phyloP scores from a whole-genome alignment of 2,888 invertebrate species.

The Phrixothrix hirtus region DNA sequence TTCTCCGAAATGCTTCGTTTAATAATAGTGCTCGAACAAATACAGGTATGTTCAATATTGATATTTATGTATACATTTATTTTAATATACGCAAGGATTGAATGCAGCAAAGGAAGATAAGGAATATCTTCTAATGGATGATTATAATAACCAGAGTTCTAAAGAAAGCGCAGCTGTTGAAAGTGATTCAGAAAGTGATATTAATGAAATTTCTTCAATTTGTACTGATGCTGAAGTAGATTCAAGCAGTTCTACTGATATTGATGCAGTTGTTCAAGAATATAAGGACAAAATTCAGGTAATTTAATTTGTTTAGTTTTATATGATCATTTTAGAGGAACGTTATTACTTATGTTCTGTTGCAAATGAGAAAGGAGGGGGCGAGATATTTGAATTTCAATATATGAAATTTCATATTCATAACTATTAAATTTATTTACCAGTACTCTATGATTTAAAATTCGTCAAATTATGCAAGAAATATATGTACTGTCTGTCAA shows the following conservation, averaged over 20 bases:
- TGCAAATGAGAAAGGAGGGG: too few relatives aligned
- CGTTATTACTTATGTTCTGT: too few relatives aligned
- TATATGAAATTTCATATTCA: too few relatives aligned
- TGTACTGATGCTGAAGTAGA: conserved; percentile 56
- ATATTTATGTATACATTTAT: too few relatives aligned
- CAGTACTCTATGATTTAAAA: too few relatives aligned
- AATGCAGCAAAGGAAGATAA: conserved; percentile 61
- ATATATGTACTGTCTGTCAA: too few relatives aligned
- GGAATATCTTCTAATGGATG: conserved; percentile 64
- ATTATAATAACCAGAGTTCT: conserved; percentile 55
- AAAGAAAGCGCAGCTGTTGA: conserved; percentile 42
- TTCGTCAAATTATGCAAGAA: too few relatives aligned
- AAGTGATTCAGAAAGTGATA: conserved; percentile 49
- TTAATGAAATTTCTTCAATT: conserved; percentile 43
- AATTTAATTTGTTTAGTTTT: conserved; percentile 18
- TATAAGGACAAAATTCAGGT: conserved; percentile 74
- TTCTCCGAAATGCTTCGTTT: conserved; percentile 27
- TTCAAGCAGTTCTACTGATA: conserved; percentile 75
- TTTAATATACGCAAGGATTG: neutral
- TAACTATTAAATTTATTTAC: too few relatives aligned
- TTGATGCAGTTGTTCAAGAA: conserved; percentile 77
- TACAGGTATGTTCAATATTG: neutral
- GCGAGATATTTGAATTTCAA: too few relatives aligned
- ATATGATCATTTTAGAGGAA: neutral
- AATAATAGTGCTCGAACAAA: neutral